phyloP scores from a whole-genome alignment of 1,140 invertebrate genomes.

The Delia radicum region DNA sequence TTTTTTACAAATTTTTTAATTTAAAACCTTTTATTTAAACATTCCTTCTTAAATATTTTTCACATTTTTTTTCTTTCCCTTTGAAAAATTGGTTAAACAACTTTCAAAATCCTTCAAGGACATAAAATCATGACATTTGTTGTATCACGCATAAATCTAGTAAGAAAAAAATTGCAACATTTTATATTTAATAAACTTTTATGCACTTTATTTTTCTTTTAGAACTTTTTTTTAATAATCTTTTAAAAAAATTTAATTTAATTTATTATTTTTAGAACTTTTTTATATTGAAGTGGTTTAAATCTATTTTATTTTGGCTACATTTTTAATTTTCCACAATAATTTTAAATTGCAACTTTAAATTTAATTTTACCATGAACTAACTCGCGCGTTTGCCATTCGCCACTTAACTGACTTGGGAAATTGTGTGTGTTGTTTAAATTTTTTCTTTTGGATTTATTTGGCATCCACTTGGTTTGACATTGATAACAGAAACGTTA shows the following conservation, averaged over 20 bases:
- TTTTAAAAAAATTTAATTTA: background rate
- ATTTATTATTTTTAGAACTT: background rate
- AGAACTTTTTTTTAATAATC: background rate
- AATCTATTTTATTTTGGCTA: background rate
- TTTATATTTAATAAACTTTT: no score
- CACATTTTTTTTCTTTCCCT: no score
- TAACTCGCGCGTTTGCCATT: background rate
- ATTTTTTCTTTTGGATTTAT: background rate
- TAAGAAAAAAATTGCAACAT: no score
- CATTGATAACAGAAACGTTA: background rate
- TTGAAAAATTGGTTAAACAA: background rate
- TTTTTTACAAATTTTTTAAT: no score
- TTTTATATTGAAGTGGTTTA: background rate
- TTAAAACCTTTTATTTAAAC: no score
- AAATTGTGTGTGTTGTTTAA: background rate
- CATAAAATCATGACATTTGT: constrained; percentile 1
- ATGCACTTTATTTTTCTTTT: background rate
- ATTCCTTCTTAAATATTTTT: no score
- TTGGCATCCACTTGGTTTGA: background rate
- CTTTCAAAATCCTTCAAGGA: background rate
- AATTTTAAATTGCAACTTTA: background rate
- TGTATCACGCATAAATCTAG: background rate
- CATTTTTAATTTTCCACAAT: background rate
- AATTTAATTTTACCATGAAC: background rate
- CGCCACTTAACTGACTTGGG: background rate